Conservation (phyloP, 2,888 invertebrate species). For the Chironomus tentans region DNA sequence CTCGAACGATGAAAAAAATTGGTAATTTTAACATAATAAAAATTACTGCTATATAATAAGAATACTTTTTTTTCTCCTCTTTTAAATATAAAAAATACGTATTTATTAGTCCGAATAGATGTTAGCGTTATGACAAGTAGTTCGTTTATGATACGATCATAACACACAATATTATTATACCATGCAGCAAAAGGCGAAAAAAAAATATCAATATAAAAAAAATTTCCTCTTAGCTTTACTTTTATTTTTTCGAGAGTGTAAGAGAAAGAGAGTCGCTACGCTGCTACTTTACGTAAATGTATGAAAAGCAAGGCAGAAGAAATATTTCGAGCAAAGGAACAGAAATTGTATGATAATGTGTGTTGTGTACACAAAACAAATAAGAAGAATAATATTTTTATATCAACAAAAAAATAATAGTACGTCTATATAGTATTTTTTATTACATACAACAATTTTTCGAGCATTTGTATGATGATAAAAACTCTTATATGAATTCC, state of each 20-base stretch:
- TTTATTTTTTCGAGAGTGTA: neutral
- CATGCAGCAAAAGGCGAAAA: slow-evolving; percentile 16
- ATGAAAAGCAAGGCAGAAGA: neutral
- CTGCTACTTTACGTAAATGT: neutral
- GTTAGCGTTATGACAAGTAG: slow-evolving; percentile 44
- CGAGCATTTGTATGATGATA: slow-evolving; percentile 24
- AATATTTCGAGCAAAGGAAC: slow-evolving; percentile 1
- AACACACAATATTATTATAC: slow-evolving; percentile 27
- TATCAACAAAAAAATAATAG: slow-evolving; percentile 26
- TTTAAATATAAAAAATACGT: slow-evolving; percentile 28
- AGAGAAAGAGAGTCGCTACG: neutral
- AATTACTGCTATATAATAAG: slow-evolving; percentile 23
- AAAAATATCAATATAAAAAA: slow-evolving; percentile 3
- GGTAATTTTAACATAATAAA: slow-evolving; percentile 25
- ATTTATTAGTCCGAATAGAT: slow-evolving; percentile 37
- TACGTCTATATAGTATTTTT: slow-evolving; percentile 27
- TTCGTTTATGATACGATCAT: slow-evolving; percentile 43
- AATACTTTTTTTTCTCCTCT: slow-evolving; percentile 29
- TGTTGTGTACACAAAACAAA: slow-evolving; percentile 24
- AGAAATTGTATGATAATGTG: slow-evolving; percentile 23
- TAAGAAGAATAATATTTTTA: slow-evolving; percentile 23
- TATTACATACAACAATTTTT: slow-evolving; percentile 26
- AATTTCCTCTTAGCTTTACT: neutral
- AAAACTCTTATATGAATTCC: slow-evolving; percentile 26
- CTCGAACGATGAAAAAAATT: neutral